Evolutionary conservation across 2,113 vertebrate genomes (phyloP).

Genomic region (Hippocampus barbouri): DNA sequence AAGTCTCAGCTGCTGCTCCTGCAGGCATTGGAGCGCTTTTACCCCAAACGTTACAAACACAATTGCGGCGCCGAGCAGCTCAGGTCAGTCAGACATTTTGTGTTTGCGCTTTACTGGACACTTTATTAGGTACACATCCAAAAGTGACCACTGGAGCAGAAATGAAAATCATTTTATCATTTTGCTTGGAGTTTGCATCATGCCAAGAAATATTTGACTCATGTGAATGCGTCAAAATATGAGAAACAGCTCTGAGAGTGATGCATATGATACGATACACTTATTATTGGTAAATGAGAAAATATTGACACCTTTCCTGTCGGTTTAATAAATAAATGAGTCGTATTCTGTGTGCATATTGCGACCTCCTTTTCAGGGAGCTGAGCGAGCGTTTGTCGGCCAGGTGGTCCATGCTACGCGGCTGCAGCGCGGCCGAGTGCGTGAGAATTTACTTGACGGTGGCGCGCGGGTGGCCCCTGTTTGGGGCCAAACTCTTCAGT

Average conservation of each 20-base stretch:
- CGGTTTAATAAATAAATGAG: neutral
- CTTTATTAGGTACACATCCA: neutral
- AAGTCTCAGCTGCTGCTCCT: slow-evolving; percentile 82
- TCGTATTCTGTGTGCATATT: neutral
- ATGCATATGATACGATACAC: too few species aligned
- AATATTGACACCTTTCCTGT: neutral
- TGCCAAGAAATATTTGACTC: too few species aligned
- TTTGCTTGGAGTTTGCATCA: too few species aligned
- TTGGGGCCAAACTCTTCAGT: slow-evolving; percentile 82
- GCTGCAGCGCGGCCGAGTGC: slow-evolving; percentile 80
- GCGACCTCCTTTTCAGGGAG: slow-evolving; percentile 62
- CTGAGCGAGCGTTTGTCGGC: slow-evolving; percentile 73
- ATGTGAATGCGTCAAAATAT: too few species aligned
- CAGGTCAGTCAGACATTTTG: slow-evolving; percentile 58
- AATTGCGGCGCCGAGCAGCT: slow-evolving; percentile 76
- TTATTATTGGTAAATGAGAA: neutral
- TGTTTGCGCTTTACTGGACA: neutral
- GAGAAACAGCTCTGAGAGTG: too few species aligned
- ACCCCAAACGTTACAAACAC: slow-evolving; percentile 83
- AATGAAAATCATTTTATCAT: too few species aligned
- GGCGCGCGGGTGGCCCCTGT: slow-evolving; percentile 85
- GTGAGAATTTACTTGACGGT: slow-evolving; percentile 84
- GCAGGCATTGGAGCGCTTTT: slow-evolving; percentile 83
- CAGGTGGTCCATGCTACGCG: slow-evolving; percentile 82
- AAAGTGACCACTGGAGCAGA: too few species aligned